Conservation (phyloP, 53 echinoderm and acorn worm species). For the Paracentrotus lividus region DNA sequence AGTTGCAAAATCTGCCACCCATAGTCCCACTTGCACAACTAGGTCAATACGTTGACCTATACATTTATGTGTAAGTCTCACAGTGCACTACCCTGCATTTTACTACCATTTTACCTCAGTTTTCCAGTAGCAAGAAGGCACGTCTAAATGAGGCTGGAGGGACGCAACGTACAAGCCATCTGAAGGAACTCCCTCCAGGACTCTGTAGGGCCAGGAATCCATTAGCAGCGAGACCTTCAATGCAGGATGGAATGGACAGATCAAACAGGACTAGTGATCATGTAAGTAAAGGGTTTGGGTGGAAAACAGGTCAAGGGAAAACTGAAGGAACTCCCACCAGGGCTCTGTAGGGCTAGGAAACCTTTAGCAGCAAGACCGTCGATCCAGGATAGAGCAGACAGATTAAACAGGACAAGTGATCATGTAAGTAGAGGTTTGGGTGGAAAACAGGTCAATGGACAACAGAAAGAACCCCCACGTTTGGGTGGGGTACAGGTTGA, state of each 20-base stretch:
- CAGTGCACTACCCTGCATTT: too few species aligned
- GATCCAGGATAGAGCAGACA: not conserved
- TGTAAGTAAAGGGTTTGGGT: not conserved
- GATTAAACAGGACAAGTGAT: constrained; percentile 25
- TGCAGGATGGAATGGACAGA: constrained; percentile 16
- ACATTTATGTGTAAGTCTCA: too few species aligned
- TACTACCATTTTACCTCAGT: not conserved
- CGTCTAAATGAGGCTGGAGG: not conserved
- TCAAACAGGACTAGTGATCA: constrained; percentile 36
- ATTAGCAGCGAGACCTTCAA: not conserved
- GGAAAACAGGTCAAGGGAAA: too few species aligned
- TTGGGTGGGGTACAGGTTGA: too few species aligned
- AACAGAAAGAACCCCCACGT: too few species aligned
- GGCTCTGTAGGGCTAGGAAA: constrained; percentile 18
- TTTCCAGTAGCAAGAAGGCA: constrained; percentile 1
- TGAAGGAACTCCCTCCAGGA: constrained; percentile 51
- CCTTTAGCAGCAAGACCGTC: constrained; percentile 11
- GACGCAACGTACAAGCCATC: constrained; percentile 54
- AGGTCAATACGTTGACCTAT: too few species aligned
- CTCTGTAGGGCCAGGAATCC: constrained; percentile 31
- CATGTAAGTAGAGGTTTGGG: constrained; percentile 9
- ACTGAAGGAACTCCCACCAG: constrained; percentile 51
- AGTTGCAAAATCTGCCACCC: too few species aligned
- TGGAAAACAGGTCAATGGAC: too few species aligned
- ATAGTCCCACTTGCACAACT: too few species aligned